Evolutionary conservation across 2,888 invertebrate species (phyloP), one percentile per base, ranked within the genome.

Genomic region (Sphaerophoria taeniata): DNA sequence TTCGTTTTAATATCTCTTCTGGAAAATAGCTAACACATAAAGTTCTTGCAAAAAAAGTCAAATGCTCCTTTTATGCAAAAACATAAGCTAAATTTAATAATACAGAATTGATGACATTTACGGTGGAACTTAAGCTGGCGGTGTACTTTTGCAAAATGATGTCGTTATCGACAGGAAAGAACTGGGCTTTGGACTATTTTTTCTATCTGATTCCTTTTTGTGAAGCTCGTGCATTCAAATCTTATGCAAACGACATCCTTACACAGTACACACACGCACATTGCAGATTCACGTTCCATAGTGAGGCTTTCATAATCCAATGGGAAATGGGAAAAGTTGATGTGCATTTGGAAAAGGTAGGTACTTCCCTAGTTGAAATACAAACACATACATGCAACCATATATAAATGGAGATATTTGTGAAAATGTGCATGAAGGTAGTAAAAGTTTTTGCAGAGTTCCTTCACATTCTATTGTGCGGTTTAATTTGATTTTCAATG

Each of bases 401-500:
- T n/a, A n/a, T 39, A 39, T 39, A 9, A 39, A 39, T 9, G 6
- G 9, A 11, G 43, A 43, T 9, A 43, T 9, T 11, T 9, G 11
- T 6, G 9, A 11, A 12, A 43, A 43, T 9, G 43, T 39, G 39
- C 0, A 7, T 36, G 4, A 36, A 36, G 7, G 7, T 6, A 79
- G 65, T 78, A 75, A 75, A 84, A 79, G 74, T 84, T 84, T 84
- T 83, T 79, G 63, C 79, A 33, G 43, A 79, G 71, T 84, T 84
- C 70, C 65, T 79, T 79, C 83, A 84, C 83, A 79, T 84, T 49
- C 34, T 65, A 84, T 84, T 84, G 74, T 84, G 74, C 74, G 79
- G 83, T 71, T 79, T 84, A 84, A 79, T 79, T 84, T 79, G 74
- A 84, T 84, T 84, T 79, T 79, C 74, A 84, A 84, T 74, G 71